Percentiles rank a stretch among this genome's conserved stretches.
Conservation (phyloP, 2,888 invertebrate species). For the Tipula confusa region DNA sequence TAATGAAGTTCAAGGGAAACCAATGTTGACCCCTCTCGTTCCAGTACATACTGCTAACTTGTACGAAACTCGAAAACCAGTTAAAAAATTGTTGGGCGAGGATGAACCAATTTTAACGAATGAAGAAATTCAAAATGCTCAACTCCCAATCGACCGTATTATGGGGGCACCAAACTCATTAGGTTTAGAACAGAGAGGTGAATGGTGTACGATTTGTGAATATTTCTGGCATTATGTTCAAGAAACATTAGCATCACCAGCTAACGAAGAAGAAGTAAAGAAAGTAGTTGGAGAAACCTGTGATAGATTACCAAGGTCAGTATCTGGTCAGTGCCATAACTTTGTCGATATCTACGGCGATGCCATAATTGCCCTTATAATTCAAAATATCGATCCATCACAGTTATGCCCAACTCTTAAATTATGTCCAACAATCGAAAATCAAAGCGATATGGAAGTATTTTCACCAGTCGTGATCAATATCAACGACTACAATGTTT, state of each 20-base stretch:
- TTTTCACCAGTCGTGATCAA: conserved; percentile 45
- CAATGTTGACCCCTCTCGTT: conserved; percentile 60
- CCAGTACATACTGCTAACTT: conserved; percentile 52
- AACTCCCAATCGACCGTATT: conserved; percentile 53
- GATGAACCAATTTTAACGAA: conserved; percentile 45
- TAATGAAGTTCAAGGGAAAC: conserved; percentile 37
- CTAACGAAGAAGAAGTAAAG: conserved; percentile 66
- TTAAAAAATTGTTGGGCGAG: conserved; percentile 41
- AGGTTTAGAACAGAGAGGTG: conserved; percentile 48
- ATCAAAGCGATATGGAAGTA: conserved; percentile 52
- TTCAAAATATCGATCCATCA: conserved; percentile 55
- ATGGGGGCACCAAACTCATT: conserved; percentile 47
- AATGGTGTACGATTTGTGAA: conserved; percentile 72
- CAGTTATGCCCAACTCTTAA: conserved; percentile 62
- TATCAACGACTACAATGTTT: conserved; percentile 36
- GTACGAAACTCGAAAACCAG: conserved; percentile 41
- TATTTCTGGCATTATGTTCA: conserved; percentile 78
- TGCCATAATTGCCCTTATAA: conserved; percentile 70
- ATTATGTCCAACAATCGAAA: conserved; percentile 58
- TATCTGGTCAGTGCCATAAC: conserved; percentile 63
- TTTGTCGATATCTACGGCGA: conserved; percentile 78
- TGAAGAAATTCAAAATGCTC: conserved; percentile 45
- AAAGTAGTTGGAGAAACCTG: conserved; percentile 66
- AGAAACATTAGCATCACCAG: conserved; percentile 62
- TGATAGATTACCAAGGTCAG: conserved; percentile 57